Evolutionary conservation across 2,797 vertebrate species (phyloP), one percentile per base, ranked within the genome.

Genomic region (Lacerta viridis): DNA sequence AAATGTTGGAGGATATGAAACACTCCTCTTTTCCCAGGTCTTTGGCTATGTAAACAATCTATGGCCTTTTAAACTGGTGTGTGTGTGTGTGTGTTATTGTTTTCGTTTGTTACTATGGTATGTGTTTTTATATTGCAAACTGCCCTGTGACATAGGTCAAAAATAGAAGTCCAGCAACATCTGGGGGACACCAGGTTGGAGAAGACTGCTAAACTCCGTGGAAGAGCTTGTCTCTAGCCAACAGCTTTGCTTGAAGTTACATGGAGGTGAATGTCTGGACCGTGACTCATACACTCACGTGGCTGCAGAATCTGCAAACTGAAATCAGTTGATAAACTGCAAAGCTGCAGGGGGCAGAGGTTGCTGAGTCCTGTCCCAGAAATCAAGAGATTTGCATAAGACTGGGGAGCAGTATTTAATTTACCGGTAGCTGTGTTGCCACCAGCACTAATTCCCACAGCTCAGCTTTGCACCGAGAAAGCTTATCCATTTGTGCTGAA

Each of bases 131-230:
- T 55, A 55, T 55, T 55, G 50, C 50, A 55, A 13, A 55, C 50
- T 55, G 50, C 50, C 50, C 13, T 15, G 50, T 55, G 50, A 55
- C 50, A 55, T 55, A 15, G 50, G 50, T 55, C 50, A 55, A 55
- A 4, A 55, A 55, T 55, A 55, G 13, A 55, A 55, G 46, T 55
- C 50, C 50, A 55, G 50, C 50, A 15, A 55, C 50, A 4, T 55
- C 13, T 55, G 50, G 13, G 50, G 50, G 13, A 1, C 27, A 27
- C 66, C 27, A 29, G 66, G 33, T 36, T 36, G 71, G n/a, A 36
- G 33, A 13, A n/a, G 50, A 15, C n/a, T 36, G 17, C 33, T 75
- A 0, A 0, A n/a, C 36, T 36, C 33, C 27, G 71, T 41, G 61
- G 25, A 86, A 43, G 43, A 23, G 25, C 50, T 18, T 3, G 23